Conservation (phyloP, 64 coral and sea anemone species). For the Stylophora pistillata region DNA sequence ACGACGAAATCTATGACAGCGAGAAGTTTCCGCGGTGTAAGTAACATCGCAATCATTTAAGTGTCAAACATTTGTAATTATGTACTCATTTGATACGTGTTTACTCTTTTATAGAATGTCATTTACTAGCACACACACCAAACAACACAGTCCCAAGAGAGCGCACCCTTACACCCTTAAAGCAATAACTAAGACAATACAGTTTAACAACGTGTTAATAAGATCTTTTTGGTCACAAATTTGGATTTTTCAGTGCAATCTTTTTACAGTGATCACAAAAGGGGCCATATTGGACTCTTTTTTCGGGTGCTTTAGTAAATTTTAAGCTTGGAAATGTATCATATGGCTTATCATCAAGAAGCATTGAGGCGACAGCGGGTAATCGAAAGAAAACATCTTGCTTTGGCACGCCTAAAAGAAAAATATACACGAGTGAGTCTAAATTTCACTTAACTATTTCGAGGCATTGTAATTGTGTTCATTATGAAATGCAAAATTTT, state of each 20-base stretch:
- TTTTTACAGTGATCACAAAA: background rate
- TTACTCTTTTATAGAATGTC: background rate
- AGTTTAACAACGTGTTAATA: slow-evolving; percentile 12
- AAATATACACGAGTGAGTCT: background rate
- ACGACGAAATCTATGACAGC: background rate
- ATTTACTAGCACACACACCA: background rate
- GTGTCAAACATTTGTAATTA: background rate
- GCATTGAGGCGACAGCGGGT: slow-evolving; percentile 43
- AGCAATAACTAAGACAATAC: background rate
- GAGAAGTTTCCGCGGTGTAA: background rate
- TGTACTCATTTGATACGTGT: background rate
- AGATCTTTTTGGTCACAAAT: background rate
- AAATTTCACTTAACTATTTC: background rate
- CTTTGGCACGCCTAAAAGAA: slow-evolving; percentile 19
- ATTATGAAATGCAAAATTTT: background rate
- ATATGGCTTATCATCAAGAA: slow-evolving; percentile 53
- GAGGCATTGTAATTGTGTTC: background rate
- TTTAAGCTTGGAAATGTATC: slow-evolving; percentile 26
- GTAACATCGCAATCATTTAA: background rate
- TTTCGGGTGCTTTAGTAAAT: background rate
- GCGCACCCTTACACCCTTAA: background rate
- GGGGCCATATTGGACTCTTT: background rate
- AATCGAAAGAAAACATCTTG: slow-evolving; percentile 41
- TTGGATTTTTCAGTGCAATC: background rate
- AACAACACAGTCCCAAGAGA: slow-evolving; percentile 13